Conservation (phyloP, 2,888 invertebrate genomes). For the Branchipolynoe longqiensis region DNA sequence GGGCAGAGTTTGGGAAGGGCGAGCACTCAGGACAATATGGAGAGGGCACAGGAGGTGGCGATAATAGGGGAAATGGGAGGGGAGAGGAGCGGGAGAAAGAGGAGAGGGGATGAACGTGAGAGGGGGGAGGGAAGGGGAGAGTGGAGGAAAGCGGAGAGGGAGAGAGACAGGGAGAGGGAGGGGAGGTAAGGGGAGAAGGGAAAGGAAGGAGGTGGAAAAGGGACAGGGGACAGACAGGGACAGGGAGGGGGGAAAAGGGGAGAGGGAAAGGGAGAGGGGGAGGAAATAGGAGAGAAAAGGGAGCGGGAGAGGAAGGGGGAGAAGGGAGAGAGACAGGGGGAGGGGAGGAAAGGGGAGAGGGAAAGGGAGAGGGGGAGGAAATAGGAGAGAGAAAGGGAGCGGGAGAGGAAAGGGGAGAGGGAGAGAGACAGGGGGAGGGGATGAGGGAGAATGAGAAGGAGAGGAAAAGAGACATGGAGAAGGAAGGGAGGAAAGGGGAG, state of each 20-base stretch:
- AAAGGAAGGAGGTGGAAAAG: neutral
- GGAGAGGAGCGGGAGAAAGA: neutral
- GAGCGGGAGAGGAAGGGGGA: neutral
- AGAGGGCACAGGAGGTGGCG: neutral
- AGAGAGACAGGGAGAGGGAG: neutral
- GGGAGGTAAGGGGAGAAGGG: neutral
- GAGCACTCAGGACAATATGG: neutral
- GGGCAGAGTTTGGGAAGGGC: too few species aligned
- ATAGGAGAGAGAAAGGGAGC: too few species aligned
- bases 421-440: neutral
- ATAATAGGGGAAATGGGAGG: neutral
- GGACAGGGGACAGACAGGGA: neutral
- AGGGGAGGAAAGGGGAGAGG: neutral
- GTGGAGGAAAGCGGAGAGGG: neutral
- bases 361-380: neutral
- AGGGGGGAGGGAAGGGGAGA: neutral
- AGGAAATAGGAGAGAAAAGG: neutral
- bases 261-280: neutral
- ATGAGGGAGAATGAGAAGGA: neutral
- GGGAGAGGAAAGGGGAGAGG: neutral
- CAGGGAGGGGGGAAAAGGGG: neutral
- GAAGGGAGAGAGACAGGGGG: neutral
- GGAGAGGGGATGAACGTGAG: neutral
- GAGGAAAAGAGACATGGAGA: too few species aligned
- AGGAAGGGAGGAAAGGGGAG: too few species aligned